phyloP scores from a whole-genome alignment of 2,888 invertebrate genomes.

The Drosophila nigricruria region DNA sequence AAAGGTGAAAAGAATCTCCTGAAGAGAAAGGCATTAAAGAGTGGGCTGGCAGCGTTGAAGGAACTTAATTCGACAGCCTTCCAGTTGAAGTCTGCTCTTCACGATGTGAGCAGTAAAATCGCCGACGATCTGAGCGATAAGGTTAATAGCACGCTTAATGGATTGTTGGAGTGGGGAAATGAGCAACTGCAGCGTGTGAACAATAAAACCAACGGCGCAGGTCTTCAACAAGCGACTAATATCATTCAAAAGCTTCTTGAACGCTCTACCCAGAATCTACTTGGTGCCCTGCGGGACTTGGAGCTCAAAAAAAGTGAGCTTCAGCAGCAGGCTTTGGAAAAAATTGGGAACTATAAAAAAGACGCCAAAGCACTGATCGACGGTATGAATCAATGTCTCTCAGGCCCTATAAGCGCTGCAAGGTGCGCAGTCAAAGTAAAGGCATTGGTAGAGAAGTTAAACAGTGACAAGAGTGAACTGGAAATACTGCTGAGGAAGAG shows the following conservation, averaged over 20 bases:
- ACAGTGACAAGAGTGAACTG: not conserved
- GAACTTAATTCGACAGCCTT: not conserved
- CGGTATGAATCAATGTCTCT: not conserved
- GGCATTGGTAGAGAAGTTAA: not conserved
- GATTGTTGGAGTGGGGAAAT: not conserved
- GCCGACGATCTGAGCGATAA: not conserved
- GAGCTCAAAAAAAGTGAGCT: not conserved
- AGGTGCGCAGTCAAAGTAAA: not conserved
- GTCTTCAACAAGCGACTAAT: not conserved
- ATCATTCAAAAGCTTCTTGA: not conserved
- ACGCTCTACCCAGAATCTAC: not conserved
- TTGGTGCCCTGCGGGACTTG: not conserved
- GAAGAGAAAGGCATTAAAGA: not conserved
- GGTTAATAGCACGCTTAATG: not conserved
- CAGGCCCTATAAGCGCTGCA: rapidly evolving
- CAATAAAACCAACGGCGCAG: not conserved
- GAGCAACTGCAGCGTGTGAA: constrained; percentile 3
- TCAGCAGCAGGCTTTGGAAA: constrained; percentile 3
- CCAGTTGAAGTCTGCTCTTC: not conserved
- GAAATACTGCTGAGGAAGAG: not conserved
- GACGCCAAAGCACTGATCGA: not conserved
- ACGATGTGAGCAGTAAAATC: not conserved
- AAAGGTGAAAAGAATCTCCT: not conserved
- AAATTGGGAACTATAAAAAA: not conserved
- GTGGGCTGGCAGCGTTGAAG: not conserved